Base-by-base conservation (phyloP, 2,888 invertebrate species). In the Protonemura montana region DNA sequence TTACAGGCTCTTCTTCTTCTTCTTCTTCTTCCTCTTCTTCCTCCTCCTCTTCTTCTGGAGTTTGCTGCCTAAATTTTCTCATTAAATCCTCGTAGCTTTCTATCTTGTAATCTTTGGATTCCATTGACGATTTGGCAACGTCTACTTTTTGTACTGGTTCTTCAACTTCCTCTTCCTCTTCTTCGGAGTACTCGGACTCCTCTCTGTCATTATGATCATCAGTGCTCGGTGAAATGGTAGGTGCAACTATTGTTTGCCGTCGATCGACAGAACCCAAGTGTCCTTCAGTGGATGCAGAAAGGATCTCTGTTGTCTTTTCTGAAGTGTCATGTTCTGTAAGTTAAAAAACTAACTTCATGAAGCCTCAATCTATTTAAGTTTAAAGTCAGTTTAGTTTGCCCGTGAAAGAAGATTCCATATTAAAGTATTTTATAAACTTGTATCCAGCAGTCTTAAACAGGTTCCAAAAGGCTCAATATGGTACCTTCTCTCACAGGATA, bases 21-120 rank as follows among this genome's bases (percentile, higher is more conserved):
- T 88, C 88, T 41, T 89, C 89, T 59, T 89, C 89, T 29, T 89
- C 88, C 76, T 88, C 89, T 82, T 88, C 87, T 78, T 89, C 89
- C 25, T 87, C 86, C 77, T 86, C 86, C 78, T 87, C 86, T 77
- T 87, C 88, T 3, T 88, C 87, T 28, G 80, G 78, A 25, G 76
- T 82, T 85, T 87, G 86, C 26, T 84, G 91, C 87, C 92, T 92
- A 76, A 92, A 92, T 85, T 92, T 92, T 85, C 91, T 91, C 87
- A 91, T 92, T 35, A 91, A 88, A 87, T 86, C 87, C 87, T 83
- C 86, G 85, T 87, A 86, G 35, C 83, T 88, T 21, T 89, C 89
- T 87, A 90, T 89, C 87, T 90, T 90, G 27, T 90, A 90, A 76
- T 87, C 85, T 87, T 85, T 59, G 87, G 82, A 83, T 84, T 87